These are phyloP conservation scores for Drosophila trapezifrons DNA, from an alignment of 1,140 invertebrate species.

Conservation along the genomic window DNA sequence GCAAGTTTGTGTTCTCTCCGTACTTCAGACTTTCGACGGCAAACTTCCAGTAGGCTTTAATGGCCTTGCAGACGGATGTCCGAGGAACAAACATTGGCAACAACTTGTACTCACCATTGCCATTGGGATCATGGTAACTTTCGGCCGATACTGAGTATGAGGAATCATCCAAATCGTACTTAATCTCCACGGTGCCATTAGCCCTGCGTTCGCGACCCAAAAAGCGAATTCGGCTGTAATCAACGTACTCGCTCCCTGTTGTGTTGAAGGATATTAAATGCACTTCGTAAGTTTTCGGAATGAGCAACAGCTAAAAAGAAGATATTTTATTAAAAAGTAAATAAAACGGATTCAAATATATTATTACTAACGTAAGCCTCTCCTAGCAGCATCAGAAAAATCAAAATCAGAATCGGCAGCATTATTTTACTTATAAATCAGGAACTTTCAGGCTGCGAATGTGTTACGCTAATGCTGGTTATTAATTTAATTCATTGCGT, in stretches of 20 bases:
- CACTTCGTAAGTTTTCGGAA: not conserved
- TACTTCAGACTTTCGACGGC: not conserved
- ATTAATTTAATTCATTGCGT: not conserved
- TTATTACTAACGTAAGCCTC: slow-evolving; percentile 3
- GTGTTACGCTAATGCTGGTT: not conserved
- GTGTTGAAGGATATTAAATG: not conserved
- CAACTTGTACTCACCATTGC: slow-evolving; percentile 31
- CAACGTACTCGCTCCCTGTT: not conserved
- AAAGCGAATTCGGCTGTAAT: slow-evolving; percentile 16
- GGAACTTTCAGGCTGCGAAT: not conserved
- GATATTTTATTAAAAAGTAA: not conserved
- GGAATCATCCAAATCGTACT: slow-evolving; percentile 13
- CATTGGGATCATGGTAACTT: slow-evolving; percentile 16
- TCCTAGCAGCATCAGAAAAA: not conserved
- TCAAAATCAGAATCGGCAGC: not conserved
- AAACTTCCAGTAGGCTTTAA: slow-evolving; percentile 17
- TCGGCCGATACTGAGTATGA: slow-evolving; percentile 13
- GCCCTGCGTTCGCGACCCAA: slow-evolving; percentile 20
- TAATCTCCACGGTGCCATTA: slow-evolving; percentile 35
- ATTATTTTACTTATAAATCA: not conserved
- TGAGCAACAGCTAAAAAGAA: not conserved
- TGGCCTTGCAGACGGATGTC: slow-evolving; percentile 13
- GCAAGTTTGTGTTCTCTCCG: slow-evolving; percentile 30
- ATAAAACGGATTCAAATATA: not conserved
- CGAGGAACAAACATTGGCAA: slow-evolving; percentile 10